Evolutionary conservation across 2,113 vertebrate species (phyloP).

Genomic region (Phycodurus eques): DNA sequence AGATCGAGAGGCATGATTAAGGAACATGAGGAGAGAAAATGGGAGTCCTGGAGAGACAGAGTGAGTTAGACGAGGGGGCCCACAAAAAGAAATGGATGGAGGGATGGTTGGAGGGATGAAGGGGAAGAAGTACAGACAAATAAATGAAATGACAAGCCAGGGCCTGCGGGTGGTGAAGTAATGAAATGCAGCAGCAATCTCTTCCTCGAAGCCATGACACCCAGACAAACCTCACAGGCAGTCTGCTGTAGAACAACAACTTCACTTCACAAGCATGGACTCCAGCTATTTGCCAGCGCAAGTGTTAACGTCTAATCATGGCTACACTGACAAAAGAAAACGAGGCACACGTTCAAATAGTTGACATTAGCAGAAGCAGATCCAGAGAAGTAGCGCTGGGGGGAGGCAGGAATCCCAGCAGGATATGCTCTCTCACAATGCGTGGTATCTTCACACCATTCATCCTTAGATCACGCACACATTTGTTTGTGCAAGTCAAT

Average conservation of each 20-base stretch:
- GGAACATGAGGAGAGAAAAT: constrained; percentile 58
- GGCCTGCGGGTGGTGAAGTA: constrained; percentile 60
- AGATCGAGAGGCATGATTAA: constrained; percentile 55
- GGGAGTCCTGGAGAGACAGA: constrained; percentile 54
- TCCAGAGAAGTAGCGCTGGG: constrained; percentile 17
- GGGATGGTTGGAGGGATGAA: constrained; percentile 50
- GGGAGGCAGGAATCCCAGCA: constrained; percentile 30
- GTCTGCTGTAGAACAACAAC: constrained; percentile 54
- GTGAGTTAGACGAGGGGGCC: constrained; percentile 42
- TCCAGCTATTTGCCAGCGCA: constrained; percentile 64
- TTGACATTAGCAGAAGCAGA: constrained; percentile 39
- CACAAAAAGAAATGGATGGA: constrained; percentile 48
- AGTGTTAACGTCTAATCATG: constrained; percentile 61
- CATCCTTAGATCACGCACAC: constrained; percentile 31
- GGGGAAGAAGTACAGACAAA: constrained; percentile 56
- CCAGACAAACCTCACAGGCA: constrained; percentile 66
- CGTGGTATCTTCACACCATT: constrained; percentile 19
- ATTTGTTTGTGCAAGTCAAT: constrained; percentile 27
- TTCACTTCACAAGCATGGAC: constrained; percentile 63
- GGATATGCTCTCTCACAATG: constrained; percentile 32
- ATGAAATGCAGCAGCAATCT: constrained; percentile 62
- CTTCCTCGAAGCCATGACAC: constrained; percentile 61
- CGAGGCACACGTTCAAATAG: constrained; percentile 33
- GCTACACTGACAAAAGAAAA: constrained; percentile 22
- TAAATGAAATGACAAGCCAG: constrained; percentile 66